Conservation (phyloP, 1,140 invertebrate species). For the Drosophila mauritiana region DNA sequence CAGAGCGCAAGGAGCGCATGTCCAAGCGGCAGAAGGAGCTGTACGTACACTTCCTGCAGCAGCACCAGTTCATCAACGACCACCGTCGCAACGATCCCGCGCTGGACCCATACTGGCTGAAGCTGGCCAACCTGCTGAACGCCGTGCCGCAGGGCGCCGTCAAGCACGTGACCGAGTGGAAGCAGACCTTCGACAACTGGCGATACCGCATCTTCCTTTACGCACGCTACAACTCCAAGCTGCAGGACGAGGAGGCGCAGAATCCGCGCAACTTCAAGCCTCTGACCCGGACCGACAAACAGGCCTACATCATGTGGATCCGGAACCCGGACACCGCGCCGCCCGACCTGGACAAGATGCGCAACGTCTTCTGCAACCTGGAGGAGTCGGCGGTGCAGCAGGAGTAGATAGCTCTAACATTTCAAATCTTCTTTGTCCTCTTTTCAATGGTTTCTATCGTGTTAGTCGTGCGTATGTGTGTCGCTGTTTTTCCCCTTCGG, state of each 20-base stretch:
- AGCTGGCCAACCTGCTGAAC: conserved; percentile 75
- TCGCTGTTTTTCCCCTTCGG: conserved; percentile 47
- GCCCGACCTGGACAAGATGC: conserved; percentile 80
- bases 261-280: conserved; percentile 81
- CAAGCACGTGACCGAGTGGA: conserved; percentile 81
- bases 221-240: conserved; percentile 79
- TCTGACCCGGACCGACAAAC: conserved; percentile 79
- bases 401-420: conserved; percentile 62
- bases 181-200: conserved; percentile 82
- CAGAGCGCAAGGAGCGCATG: conserved; percentile 82
- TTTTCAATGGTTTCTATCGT: conserved; percentile 40
- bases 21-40: conserved; percentile 80
- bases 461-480: conserved; percentile 60
- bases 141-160: conserved; percentile 78
- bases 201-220: conserved; percentile 81
- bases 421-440: conserved; percentile 15
- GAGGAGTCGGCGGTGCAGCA: conserved; percentile 72
- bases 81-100: conserved; percentile 77
- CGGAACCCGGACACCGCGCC: conserved; percentile 80
- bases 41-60: conserved; percentile 79
- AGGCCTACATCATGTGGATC: conserved; percentile 81
- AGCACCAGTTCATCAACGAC: conserved; percentile 78
- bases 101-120: conserved; percentile 77
- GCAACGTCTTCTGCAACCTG: conserved; percentile 78
- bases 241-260: conserved; percentile 76